Evolutionary conservation across 2,113 vertebrate species (phyloP), one percentile per base, ranked within the genome.

Genomic region (Ariopsis seemanni): DNA sequence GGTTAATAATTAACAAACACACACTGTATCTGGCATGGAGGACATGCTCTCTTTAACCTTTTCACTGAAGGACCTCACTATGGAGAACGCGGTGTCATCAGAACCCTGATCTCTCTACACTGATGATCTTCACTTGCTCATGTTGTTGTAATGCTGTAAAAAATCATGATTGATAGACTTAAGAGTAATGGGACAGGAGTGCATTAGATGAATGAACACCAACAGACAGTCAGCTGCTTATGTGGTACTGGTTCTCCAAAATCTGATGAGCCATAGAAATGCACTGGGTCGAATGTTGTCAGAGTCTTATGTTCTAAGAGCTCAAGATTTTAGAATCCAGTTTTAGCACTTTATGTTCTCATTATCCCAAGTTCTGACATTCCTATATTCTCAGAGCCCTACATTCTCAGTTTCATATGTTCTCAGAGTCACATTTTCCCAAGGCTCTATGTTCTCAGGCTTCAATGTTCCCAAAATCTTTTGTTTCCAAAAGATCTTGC

Each of bases 21-120:
- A 67, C 71, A 22, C 42, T 42, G 34, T 42, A 42, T 42, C 42
- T 42, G 69, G 4, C 71, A 77, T 50, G 71, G 67, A 71, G 79
- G 85, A 75, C 83, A 57, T 85, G 89, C 88, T 89, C 86, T 88
- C 67, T 86, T 91, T 89, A 91, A 91, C 88, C 88, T 85, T 87
- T 88, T 85, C 88, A 86, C 63, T 34, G n/a, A 30, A 67, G 53
- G 55, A 25, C 22, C 55, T 79, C 63, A n/a, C 50, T 5, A n/a
- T 34, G 34, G 17, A 18, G 63, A 71, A 67, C 58, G 18, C 72
- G 20, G 50, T 42, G 67, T 20, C 15, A 62, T 63, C 87, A 7
- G 30, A 74, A 57, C 79, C n/a, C 22, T 15, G 71, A 20, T 79
- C 17, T 17, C 52, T 80, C 58, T 48, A 58, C 72, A 17, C 79